Conservation (phyloP, 2,113 vertebrate species). For the Cyprinus carpio region DNA sequence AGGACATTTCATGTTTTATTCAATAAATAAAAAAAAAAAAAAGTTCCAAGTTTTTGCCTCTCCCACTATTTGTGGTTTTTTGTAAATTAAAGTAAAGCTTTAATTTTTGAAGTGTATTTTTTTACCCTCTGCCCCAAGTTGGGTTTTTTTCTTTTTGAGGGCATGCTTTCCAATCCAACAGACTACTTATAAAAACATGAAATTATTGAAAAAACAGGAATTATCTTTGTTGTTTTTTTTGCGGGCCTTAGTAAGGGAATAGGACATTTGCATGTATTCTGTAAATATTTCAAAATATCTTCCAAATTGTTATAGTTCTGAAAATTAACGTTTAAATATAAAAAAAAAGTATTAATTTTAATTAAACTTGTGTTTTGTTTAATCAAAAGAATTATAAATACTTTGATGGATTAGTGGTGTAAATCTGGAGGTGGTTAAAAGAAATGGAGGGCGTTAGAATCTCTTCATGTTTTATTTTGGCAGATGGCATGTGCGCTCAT, state of each 20-base stretch:
- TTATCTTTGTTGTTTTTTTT: conserved; percentile 1
- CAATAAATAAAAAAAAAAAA: background rate
- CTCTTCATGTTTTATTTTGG: background rate
- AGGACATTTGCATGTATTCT: background rate
- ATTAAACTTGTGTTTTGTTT: background rate
- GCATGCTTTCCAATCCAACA: background rate
- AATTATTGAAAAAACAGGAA: background rate
- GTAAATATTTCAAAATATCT: background rate
- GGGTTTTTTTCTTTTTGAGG: no score
- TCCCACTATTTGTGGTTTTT: conserved; percentile 10
- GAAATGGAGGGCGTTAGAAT: background rate
- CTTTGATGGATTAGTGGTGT: background rate
- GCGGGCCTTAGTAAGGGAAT: background rate
- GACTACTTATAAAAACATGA: conserved; percentile 7
- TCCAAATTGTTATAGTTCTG: no score
- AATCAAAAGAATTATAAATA: background rate
- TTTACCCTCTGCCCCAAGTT: no score
- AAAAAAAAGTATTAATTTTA: background rate
- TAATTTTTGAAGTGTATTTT: conserved; percentile 17
- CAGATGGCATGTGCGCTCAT: background rate
- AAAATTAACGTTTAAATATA: no score
- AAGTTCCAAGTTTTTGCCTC: background rate
- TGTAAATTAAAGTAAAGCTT: background rate
- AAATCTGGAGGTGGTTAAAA: background rate
- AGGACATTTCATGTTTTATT: background rate